Conservation (phyloP, 2,797 vertebrate species). For the Xenops minutus region DNA sequence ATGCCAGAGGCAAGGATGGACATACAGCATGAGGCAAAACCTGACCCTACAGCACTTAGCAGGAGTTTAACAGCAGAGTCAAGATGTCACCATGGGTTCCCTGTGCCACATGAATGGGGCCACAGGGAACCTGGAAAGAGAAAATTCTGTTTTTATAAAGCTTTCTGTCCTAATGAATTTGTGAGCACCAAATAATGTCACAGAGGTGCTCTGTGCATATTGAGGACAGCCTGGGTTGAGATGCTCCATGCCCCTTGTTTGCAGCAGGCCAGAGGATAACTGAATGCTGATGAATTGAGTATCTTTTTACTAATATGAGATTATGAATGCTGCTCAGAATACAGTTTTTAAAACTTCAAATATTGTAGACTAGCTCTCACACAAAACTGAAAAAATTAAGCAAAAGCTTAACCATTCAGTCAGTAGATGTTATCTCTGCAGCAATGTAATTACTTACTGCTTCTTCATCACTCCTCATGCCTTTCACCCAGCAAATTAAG, state of each 20-base stretch:
- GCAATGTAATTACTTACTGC: conserved; percentile 36
- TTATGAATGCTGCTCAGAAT: not conserved
- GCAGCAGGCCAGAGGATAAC: not conserved
- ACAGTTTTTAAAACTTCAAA: not conserved
- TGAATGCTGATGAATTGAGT: not conserved
- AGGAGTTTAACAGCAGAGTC: not conserved
- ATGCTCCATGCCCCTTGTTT: not conserved
- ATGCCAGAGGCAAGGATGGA: not conserved
- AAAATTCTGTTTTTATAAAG: not conserved
- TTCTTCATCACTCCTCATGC: not conserved
- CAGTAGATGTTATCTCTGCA: conserved; percentile 2
- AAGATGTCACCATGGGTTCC: not conserved
- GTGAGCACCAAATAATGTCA: not conserved
- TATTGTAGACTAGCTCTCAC: not conserved
- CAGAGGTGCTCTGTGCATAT: not conserved
- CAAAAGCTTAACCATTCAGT: not conserved
- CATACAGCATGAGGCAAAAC: not conserved
- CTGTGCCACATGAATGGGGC: accelerated
- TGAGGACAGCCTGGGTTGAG: not conserved
- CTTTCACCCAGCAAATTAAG: not conserved
- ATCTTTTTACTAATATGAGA: not conserved
- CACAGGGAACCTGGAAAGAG: not conserved
- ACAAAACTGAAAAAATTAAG: not conserved
- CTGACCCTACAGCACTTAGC: not conserved
- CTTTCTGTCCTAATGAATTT: not conserved